A percentile compares a stretch with the other conserved stretches of the same genome.
Conservation (phyloP, 2,797 vertebrate species). For the Echeneis naucrates region DNA sequence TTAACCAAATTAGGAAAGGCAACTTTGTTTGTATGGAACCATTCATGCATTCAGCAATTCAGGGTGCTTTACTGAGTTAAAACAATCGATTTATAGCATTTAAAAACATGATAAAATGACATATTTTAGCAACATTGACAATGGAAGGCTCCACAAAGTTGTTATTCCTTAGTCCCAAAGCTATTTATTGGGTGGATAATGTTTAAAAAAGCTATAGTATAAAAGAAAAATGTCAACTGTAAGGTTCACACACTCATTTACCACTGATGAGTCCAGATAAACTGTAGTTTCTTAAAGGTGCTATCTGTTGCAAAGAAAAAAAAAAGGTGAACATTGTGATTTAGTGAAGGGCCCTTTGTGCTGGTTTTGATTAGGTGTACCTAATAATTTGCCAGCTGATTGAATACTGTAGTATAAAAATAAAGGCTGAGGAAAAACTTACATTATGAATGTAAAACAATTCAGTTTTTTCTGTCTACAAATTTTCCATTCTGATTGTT, state of each 20-base stretch:
- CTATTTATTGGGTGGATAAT: conserved; percentile 54
- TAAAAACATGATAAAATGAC: too few species aligned
- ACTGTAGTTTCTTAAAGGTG: conserved; percentile 4
- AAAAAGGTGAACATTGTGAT: background rate
- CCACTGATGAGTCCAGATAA: conserved; percentile 24
- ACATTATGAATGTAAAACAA: background rate
- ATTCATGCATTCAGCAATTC: too few species aligned
- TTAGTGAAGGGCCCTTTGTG: background rate
- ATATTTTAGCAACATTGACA: conserved; percentile 49
- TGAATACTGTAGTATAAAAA: background rate
- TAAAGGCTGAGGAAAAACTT: background rate
- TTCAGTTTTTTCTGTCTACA: conserved; percentile 10
- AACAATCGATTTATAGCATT: too few species aligned
- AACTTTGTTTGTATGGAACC: too few species aligned
- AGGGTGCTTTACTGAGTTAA: too few species aligned
- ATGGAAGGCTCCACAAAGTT: conserved; percentile 43
- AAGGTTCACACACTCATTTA: conserved; percentile 21
- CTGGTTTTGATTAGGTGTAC: background rate
- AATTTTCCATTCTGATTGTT: conserved; percentile 23
- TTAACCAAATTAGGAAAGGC: too few species aligned
- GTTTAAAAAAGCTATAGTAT: conserved; percentile 39
- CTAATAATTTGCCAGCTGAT: background rate
- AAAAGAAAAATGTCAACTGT: conserved; percentile 58
- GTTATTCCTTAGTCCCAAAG: conserved; percentile 29
- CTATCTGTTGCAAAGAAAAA: background rate